Evolutionary conservation across 2,113 vertebrate genomes (phyloP), one percentile per base, ranked within the genome.

Genomic region (Odontophorus gujanensis): DNA sequence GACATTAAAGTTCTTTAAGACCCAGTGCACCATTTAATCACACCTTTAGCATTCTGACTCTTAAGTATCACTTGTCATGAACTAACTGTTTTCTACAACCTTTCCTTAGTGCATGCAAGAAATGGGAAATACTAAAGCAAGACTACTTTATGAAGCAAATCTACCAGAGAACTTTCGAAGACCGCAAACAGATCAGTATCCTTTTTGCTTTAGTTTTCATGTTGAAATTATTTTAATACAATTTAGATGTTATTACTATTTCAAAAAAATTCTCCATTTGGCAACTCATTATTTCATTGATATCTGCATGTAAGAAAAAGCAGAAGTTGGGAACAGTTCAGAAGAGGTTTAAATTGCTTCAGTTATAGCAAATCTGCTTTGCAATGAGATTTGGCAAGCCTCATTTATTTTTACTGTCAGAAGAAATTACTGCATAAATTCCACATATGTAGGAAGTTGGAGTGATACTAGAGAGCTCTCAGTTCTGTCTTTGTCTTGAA

Each of bases 161-260:
- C 98, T 99, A 86, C 99, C 99, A 87, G 99, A 99, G 92, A 98
- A 97, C 96, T 99, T 99, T 97, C 98, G 98, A 97, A 98, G 99
- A 94, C 99, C 99, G 89, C 99, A 99, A 95, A 99, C 99, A 36
- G 99, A 99, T 97, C 99, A 99, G 99, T 99, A 99, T 99, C 99
- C 99, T 99, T 97, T 96, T 91, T 92, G 87, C 1, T 93, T 78
- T 32, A 30, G 48, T 40, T 93, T 76, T 91, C 75, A 58, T 30
- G 25, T 42, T 89, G 65, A 83, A 53, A 73, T 40, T 5, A 55
- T 40, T 59, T 85, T 3, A 43, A 24, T 74, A 34, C n/a, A 20
- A 3, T 68, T 65, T 75, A 57, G 61, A 55, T 71, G 42, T 90
- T 87, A 59, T 1, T 20, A 72, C 28, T 78, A 9, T 81, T 88